Conservation (phyloP, 92 coral and sea anemone species). For the Porites rus region DNA sequence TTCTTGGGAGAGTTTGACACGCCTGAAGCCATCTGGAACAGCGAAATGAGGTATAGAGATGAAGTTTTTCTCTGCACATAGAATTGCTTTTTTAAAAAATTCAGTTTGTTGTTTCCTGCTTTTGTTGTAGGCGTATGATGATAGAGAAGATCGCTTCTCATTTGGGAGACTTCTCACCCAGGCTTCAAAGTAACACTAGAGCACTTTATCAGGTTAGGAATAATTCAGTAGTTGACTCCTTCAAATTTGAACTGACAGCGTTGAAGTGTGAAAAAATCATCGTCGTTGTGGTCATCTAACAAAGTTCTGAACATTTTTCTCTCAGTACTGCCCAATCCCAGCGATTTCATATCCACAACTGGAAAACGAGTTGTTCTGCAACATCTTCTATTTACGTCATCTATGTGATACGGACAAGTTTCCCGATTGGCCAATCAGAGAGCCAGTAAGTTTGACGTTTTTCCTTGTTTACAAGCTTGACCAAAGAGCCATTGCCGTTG, state of each 20-base stretch:
- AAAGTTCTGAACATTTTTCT: background rate
- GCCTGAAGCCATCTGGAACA: constrained; percentile 99
- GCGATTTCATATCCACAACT: constrained; percentile 88
- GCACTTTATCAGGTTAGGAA: constrained; percentile 91
- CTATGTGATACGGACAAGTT: constrained; percentile 94
- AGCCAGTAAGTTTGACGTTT: constrained; percentile 70
- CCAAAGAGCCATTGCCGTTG: background rate
- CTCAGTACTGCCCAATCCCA: constrained; percentile 97
- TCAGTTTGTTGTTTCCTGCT: no score
- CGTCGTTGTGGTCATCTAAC: background rate
- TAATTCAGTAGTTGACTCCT: background rate
- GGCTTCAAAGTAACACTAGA: constrained; percentile 97
- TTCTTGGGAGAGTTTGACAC: constrained; percentile 99
- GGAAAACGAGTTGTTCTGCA: constrained; percentile 96
- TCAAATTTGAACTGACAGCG: background rate
- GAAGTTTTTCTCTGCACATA: no score
- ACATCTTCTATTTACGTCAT: constrained; percentile 96
- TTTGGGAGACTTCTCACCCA: constrained; percentile 93
- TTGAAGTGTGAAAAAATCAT: background rate
- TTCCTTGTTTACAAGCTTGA: background rate
- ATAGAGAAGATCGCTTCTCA: constrained; percentile 98
- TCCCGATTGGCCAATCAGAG: constrained; percentile 99
- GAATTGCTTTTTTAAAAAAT: no score
- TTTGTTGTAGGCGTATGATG: constrained; percentile 84
- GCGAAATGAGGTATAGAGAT: constrained; percentile 87